These are phyloP conservation scores for Bergia puertoricense DNA, from an alignment of 92 coral and sea anemone genomes.

Conservation along the genomic window DNA sequence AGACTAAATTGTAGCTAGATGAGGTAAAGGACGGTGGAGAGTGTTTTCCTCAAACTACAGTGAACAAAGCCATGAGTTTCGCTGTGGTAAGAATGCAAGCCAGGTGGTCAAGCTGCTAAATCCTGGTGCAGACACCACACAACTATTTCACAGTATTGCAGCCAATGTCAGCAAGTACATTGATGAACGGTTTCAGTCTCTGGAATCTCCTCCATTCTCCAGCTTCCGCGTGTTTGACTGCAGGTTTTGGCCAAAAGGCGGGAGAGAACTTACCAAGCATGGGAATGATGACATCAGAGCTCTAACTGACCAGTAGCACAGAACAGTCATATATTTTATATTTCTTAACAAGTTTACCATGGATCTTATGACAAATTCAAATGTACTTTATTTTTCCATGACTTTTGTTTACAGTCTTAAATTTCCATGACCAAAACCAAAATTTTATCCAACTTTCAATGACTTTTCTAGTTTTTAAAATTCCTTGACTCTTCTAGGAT, in stretches of 20 bases:
- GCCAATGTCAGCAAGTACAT: background rate
- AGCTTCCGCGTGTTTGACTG: background rate
- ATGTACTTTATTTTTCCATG: too few species aligned
- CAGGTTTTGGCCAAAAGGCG: too few species aligned
- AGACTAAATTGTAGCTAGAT: background rate
- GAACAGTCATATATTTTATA: too few species aligned
- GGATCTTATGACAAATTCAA: too few species aligned
- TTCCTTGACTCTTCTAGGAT: too few species aligned
- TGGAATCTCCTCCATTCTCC: conserved; percentile 10
- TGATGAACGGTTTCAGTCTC: background rate
- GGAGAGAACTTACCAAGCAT: background rate
- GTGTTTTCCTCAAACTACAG: background rate
- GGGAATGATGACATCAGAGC: conserved; percentile 20
- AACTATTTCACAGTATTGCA: background rate
- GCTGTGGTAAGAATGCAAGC: background rate
- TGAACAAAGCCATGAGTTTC: conserved; percentile 13
- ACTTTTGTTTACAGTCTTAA: too few species aligned
- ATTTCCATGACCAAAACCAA: too few species aligned
- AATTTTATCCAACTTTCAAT: too few species aligned
- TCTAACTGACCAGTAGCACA: background rate
- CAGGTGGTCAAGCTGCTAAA: background rate
- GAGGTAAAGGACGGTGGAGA: conserved; percentile 12
- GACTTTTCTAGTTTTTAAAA: too few species aligned
- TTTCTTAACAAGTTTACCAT: too few species aligned
- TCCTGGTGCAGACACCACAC: conserved; percentile 5